Evolutionary conservation across 2,888 invertebrate species (phyloP).

Genomic region (Frankliniella intonsa): DNA sequence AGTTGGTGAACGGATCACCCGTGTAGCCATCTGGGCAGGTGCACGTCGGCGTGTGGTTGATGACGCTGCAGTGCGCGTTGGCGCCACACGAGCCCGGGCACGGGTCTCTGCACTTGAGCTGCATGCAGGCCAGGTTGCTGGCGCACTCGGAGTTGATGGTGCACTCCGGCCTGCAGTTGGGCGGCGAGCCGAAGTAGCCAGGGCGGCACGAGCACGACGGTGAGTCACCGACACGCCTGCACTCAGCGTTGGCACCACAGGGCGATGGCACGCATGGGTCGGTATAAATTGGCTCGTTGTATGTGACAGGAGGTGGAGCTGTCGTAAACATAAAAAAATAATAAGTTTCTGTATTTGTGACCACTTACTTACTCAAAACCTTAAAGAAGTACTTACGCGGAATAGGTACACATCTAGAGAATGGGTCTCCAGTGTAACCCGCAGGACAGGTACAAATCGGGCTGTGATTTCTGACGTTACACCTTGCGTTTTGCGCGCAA

Average conservation of each 20-base stretch:
- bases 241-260: constrained; percentile 44
- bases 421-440: constrained; percentile 63
- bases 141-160: constrained; percentile 49
- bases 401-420: constrained; percentile 43
- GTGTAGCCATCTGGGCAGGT: constrained; percentile 68
- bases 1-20: constrained; percentile 69
- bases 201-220: constrained; percentile 43
- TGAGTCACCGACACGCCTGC: constrained; percentile 51
- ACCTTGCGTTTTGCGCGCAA: constrained; percentile 62
- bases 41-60: constrained; percentile 74
- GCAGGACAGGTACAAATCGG: constrained; percentile 67
- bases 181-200: constrained; percentile 59
- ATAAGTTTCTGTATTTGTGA: constrained; percentile 36
- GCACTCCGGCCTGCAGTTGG: constrained; percentile 49
- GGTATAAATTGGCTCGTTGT: constrained; percentile 43
- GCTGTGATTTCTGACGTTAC: constrained; percentile 64
- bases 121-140: constrained; percentile 49
- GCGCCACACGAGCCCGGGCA: constrained; percentile 63
- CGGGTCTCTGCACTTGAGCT: constrained; percentile 50
- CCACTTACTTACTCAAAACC: constrained; percentile 32
- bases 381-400: constrained; percentile 40
- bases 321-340: constrained; percentile 32
- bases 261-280: constrained; percentile 56
- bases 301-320: constrained; percentile 41
- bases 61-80: constrained; percentile 67